phyloP scores from a whole-genome alignment of 2,888 invertebrate species.

The Boloria euphrosyne region DNA sequence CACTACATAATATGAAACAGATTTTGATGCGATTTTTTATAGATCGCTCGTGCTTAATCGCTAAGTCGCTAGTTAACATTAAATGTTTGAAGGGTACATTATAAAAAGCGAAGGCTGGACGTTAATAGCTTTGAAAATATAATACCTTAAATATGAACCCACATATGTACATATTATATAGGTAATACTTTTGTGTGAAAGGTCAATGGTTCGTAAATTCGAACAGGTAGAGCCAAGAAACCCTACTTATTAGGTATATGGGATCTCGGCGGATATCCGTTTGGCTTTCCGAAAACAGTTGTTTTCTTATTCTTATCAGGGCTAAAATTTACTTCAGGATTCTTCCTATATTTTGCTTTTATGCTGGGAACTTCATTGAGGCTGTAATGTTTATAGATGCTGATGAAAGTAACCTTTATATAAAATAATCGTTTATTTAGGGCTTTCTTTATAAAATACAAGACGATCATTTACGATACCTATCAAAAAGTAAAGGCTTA shows the following conservation, averaged over 20 bases:
- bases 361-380: conserved; percentile 13
- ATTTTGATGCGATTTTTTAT: too few species aligned
- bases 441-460: background rate
- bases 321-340: conserved; percentile 12
- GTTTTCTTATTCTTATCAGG: conserved; percentile 34
- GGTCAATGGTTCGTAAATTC: conserved; percentile 27
- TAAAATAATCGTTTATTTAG: background rate
- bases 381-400: conserved; percentile 11
- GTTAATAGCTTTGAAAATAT: background rate
- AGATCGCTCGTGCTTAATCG: too few species aligned
- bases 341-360: conserved; percentile 15
- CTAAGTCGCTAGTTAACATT: too few species aligned
- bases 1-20: too few species aligned
- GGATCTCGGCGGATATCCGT: conserved; percentile 20
- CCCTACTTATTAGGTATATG: conserved; percentile 23
- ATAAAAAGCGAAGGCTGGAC: too few species aligned
- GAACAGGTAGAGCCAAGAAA: conserved; percentile 26
- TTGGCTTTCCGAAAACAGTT: conserved; percentile 24
- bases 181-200: conserved; percentile 27
- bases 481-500: background rate
- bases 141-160: background rate
- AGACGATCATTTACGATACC: background rate
- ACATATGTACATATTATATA: conserved; percentile 2
- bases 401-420: conserved; percentile 1
- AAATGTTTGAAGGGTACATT: too few species aligned